Conservation (phyloP, 2,797 vertebrate genomes). For the Nannoperca obscura region DNA sequence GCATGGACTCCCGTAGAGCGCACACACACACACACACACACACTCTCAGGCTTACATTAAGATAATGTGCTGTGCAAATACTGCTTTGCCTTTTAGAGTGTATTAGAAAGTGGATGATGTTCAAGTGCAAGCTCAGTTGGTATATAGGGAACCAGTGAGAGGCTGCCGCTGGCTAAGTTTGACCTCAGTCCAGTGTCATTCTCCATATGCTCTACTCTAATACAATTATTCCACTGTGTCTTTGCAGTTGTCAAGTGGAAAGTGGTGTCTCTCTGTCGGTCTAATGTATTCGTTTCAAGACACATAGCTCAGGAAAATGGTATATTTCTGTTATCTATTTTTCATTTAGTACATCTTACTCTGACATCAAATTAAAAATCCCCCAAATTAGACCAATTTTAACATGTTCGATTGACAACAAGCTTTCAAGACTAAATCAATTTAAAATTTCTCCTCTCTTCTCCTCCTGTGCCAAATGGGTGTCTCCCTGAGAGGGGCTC, state of each 20-base stretch:
- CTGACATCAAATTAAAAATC: conserved; percentile 17
- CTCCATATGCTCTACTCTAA: conserved; percentile 86
- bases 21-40: conserved; percentile 38
- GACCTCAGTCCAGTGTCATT: conserved; percentile 77
- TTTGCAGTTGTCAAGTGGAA: conserved; percentile 33
- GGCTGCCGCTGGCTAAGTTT: conserved; percentile 63
- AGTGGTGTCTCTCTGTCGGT: conserved; percentile 23
- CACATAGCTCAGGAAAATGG: background rate
- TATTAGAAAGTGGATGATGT: conserved; percentile 75
- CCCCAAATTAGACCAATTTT: conserved; percentile 17
- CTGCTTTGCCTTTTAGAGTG: conserved; percentile 75
- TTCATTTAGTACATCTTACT: background rate
- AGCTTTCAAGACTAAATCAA: conserved; percentile 36
- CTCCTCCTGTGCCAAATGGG: conserved; percentile 81
- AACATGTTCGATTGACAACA: conserved; percentile 27
- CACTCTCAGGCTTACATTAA: conserved; percentile 63
- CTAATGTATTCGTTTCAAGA: background rate
- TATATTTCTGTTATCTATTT: background rate
- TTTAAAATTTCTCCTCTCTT: conserved; percentile 29
- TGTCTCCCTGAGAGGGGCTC: conserved; percentile 91
- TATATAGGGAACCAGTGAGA: conserved; percentile 44
- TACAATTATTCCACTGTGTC: conserved; percentile 57
- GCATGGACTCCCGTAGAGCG: conserved; percentile 30
- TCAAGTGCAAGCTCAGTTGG: conserved; percentile 54
- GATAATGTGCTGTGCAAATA: conserved; percentile 73